Evolutionary conservation across 92 coral and sea anemone genomes (phyloP).

Genomic region (Diadumene lineata): DNA sequence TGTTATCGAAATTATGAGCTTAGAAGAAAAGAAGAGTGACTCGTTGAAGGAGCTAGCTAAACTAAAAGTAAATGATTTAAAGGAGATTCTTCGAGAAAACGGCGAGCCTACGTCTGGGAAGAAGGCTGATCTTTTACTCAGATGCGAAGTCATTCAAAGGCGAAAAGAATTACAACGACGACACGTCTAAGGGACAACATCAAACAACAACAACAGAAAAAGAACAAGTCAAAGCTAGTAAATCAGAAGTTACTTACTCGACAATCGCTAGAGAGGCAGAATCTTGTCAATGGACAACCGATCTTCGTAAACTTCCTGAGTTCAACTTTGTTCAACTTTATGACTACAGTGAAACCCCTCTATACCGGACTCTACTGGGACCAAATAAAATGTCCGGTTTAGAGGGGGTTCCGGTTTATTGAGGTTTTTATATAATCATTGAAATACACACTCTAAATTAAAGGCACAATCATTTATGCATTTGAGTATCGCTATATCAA

Average conservation of each 20-base stretch:
- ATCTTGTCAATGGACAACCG: conserved; percentile 39
- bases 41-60: conserved; percentile 13
- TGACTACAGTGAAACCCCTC: no score
- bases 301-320: conserved; percentile 41
- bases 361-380: no score
- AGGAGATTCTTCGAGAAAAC: conserved; percentile 32
- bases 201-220: neutral
- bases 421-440: no score
- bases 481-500: no score
- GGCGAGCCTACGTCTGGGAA: conserved; percentile 54
- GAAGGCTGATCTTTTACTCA: conserved; percentile 39
- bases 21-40: neutral
- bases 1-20: neutral
- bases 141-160: conserved; percentile 24
- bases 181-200: neutral
- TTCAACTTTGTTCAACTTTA: conserved; percentile 52
- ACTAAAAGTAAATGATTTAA: conserved; percentile 49
- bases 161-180: neutral
- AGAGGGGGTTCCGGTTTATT: no score
- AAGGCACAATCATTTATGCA: no score
- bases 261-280: neutral
- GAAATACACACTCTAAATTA: no score
- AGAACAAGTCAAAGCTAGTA: neutral
- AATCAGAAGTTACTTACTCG: neutral
- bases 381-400: no score